Base-by-base conservation (phyloP, 2,113 vertebrate species). In the Corvus moneduloides region DNA sequence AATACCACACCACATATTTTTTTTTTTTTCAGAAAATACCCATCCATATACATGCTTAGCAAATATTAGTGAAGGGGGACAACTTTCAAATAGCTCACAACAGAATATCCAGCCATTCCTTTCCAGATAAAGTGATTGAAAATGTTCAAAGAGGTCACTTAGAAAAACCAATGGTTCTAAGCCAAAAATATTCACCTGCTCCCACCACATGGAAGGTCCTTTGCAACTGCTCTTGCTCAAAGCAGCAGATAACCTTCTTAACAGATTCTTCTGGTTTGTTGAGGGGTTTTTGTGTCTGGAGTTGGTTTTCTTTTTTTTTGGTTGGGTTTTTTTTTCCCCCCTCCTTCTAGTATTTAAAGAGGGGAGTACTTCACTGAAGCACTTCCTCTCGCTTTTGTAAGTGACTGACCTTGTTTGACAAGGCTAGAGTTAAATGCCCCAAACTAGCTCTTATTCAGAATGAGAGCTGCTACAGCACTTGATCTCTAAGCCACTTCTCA, bases 401-500 rank as follows among this genome's bases (percentile, higher is more conserved):
- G 49, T 77, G 87, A 21, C 39, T 90, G 95, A 96, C 89, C 85
- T 95, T 89, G 20, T 72, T 87, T 90, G 83, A 96, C 89, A 94
- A 87, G 0, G 49, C 51, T 76, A 52, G 21, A 87, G 72, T 41
- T 89, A 89, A 87, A 95, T 24, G 52, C 78, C 93, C 89, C 89
- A 76, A 80, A 93, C 83, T 22, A 83, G 83, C 85, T 90, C 73
- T 89, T 41, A 48, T 15, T 87, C 69, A 90, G 63, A 68, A 43
- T 7, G 66, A 94, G 78, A 37, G 43, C 55, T 78, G 56, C 90
- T 80, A 39, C 10, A 73, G 87, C 91, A 88, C 96, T 96, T 91
- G 78, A 91, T 95, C 90, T 81, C 90, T 83, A 55, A 95, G 89
- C 79, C 94, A 90, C 92, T 94, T 92, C 90, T 90, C 85, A 72